Evolutionary conservation across 30 jellyfish, hydroid and myxozoan genomes (phyloP), one percentile per base, ranked within the genome.

Genomic region (Aurelia aurita): DNA sequence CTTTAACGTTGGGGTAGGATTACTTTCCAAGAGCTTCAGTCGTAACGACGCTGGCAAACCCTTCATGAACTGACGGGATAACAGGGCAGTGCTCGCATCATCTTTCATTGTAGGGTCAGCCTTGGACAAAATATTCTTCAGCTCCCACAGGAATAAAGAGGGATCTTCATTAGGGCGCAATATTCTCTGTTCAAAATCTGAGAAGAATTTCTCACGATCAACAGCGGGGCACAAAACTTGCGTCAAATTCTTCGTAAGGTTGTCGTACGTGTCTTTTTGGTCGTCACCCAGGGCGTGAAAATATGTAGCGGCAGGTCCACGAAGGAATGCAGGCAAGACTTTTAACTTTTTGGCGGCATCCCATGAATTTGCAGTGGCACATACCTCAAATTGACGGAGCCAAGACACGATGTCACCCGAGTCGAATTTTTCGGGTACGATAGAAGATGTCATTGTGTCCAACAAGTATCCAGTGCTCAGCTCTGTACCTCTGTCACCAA

Each of bases 371-470:
- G 87, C 77, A 8, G 76, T n/a, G 25, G 74, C 87, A 34, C 87
- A 53, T 7, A 51, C 80, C 2, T 75, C 79, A 75, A 75, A 75
- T 58, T 75, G 79, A 7, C 62, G 75, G 16, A 75, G 79, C 87
- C 87, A 75, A 16, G 57, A 19, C 25, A 75, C 87, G 31, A 75
- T 14, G 20, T 75, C 76, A 3, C 87, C 87, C 47, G 79, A 28
- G 7, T 58, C 62, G 35, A 75, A 53, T 32, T 75, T 75, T 13
- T 75, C 76, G 11, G 87, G 62, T 6, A 51, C 16, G 18, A 25
- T 2, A 20, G 87, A 32, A 26, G 77, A 34, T 10, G 7, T 34
- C 7, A 7, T 34, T 34, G 46, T 0, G 4, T 34, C 7, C n/a
- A n/a, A n/a, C n/a, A n/a, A n/a, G n/a, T n/a, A n/a, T n/a, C n/a